phyloP scores from a whole-genome alignment of 2,888 invertebrate species.

The Drosophila acutilabella region DNA sequence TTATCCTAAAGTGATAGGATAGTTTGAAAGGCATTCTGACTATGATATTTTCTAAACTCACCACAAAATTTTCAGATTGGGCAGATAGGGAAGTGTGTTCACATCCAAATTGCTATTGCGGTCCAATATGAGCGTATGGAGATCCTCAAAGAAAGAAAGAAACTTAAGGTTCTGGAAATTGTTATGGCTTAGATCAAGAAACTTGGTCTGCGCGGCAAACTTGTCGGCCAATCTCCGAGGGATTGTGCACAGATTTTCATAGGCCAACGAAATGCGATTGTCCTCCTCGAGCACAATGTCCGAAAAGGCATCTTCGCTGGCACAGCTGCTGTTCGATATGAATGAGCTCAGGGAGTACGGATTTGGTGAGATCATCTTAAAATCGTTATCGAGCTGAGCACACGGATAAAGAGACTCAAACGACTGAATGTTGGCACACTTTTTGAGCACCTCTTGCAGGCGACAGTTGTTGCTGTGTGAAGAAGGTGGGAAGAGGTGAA shows the following conservation, averaged over 20 bases:
- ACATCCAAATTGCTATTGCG: conserved; percentile 91
- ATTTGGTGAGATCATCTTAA: conserved; percentile 79
- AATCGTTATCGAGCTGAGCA: conserved; percentile 66
- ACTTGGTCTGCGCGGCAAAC: conserved; percentile 87
- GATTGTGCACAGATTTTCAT: conserved; percentile 88
- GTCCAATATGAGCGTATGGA: conserved; percentile 93
- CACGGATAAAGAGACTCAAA: conserved; percentile 71
- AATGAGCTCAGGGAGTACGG: conserved; percentile 71
- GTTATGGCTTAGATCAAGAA: conserved; percentile 90
- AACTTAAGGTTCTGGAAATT: conserved; percentile 91
- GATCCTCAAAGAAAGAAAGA: conserved; percentile 89
- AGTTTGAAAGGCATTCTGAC: too few species aligned
- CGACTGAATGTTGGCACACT: conserved; percentile 80
- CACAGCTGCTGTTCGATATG: conserved; percentile 68
- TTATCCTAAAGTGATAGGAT: conserved; percentile 86
- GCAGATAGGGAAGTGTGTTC: conserved; percentile 89
- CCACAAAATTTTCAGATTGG: conserved; percentile 92
- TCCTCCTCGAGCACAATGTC: conserved; percentile 85
- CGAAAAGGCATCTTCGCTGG: conserved; percentile 80
- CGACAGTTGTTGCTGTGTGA: conserved; percentile 55
- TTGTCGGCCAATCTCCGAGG: conserved; percentile 88
- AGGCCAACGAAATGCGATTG: conserved; percentile 88
- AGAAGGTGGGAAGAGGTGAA: background rate
- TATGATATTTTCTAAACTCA: conserved; percentile 68
- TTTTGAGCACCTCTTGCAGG: conserved; percentile 76